Base-by-base conservation (phyloP, 2,888 invertebrate genomes). In the Idaea straminata region DNA sequence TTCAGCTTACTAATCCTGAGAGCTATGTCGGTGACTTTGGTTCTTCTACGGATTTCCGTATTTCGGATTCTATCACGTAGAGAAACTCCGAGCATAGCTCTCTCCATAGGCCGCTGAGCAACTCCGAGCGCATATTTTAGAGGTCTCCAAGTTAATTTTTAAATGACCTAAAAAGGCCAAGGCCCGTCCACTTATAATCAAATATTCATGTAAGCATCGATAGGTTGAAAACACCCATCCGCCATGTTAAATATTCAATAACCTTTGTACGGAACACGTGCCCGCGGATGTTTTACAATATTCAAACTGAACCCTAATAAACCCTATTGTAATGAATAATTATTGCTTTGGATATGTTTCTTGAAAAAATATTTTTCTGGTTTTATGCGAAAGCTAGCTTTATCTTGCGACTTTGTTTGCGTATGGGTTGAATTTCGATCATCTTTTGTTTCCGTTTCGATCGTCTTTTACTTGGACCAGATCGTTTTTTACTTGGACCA, bases 301-400 rank as follows among this genome's bases (percentile, higher is more conserved):
- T 72, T 70, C 66, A 72, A 36, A 34, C 66, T 64, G 66, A 57
- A 67, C 62, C 68, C 69, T 66, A 47, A 47, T 47, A 47, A 47
- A 47, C 7, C 47, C 47, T 47, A 47, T 47, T 47, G 47, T 47
- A 47, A 47, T 47, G 13, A 47, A 47, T 47, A 47, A 47, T 47
- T 47, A 47, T 47, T 47, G 47, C 13, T 47, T 47, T 2, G 47
- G 47, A 47, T 47, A 47, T 47, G 47, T 47, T 47, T 10, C 10
- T 47, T 5, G 47, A 13, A 10, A 47, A 47, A 47, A 47, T 4
- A 13, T 47, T 47, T 47, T 47, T 47, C 25, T 47, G 7, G 47
- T 47, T 47, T 47, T 7, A 4, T 13, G 10, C 10, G 10, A 47
- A 47, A 13, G 10, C 4, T 7, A 10, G 47, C 13, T 5, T 47